phyloP scores from a whole-genome alignment of 1,140 invertebrate genomes.

The Brachionus angularis region DNA sequence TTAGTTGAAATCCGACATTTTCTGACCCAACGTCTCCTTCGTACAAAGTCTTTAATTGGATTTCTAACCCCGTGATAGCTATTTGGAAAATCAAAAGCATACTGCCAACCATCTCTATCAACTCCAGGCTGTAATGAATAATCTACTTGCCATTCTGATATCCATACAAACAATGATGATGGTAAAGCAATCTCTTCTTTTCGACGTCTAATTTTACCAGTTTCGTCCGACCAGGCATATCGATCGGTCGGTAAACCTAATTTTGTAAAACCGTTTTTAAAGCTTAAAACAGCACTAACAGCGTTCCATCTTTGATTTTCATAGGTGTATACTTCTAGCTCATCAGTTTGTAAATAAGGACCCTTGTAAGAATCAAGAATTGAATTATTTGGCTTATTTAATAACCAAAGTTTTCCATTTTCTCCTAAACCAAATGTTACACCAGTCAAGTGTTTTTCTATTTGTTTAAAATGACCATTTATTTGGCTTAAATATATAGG shows the following conservation, averaged over 20 bases:
- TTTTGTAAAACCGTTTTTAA: slow-evolving; percentile 19
- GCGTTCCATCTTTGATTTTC: slow-evolving; percentile 41
- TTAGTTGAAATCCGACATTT: slow-evolving; percentile 3
- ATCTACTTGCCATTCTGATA: slow-evolving; percentile 21
- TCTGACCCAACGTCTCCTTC: slow-evolving; percentile 23
- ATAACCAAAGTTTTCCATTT: slow-evolving; percentile 39
- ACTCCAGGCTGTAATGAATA: slow-evolving; percentile 6
- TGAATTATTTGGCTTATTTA: neutral
- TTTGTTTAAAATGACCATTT: slow-evolving; percentile 42
- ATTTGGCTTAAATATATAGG: slow-evolving; percentile 30
- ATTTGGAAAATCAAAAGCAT: slow-evolving; percentile 28
- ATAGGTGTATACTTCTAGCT: slow-evolving; percentile 28
- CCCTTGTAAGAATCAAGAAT: slow-evolving; percentile 23
- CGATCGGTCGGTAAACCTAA: slow-evolving; percentile 18
- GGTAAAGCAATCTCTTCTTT: slow-evolving; percentile 16
- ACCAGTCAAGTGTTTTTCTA: slow-evolving; percentile 36
- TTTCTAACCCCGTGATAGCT: slow-evolving; percentile 20
- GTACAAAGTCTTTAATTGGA: slow-evolving; percentile 18
- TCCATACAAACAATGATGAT: slow-evolving; percentile 26
- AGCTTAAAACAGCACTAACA: neutral
- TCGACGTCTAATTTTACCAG: slow-evolving; percentile 1
- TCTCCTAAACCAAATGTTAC: slow-evolving; percentile 22
- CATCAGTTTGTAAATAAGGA: slow-evolving; percentile 9
- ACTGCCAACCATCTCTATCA: slow-evolving; percentile 35
- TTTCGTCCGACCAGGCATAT: slow-evolving; percentile 34